Evolutionary conservation across 2,113 vertebrate genomes (phyloP).

Genomic region (Entelurus aequoreus): DNA sequence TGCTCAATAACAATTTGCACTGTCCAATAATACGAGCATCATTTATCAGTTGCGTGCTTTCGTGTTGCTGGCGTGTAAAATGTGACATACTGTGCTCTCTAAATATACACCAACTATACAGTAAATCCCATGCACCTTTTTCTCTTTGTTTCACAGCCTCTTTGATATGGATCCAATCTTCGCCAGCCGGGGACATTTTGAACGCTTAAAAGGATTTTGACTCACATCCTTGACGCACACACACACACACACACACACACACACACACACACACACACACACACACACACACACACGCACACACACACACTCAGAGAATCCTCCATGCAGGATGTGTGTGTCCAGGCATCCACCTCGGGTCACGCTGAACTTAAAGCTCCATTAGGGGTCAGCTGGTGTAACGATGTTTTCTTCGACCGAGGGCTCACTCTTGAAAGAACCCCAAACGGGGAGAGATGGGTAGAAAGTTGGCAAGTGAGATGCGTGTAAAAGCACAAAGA

Average conservation of each 20-base stretch:
- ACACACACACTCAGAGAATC: conserved; percentile 13
- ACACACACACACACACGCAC: background rate
- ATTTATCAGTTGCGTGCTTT: background rate
- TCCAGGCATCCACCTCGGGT: conserved; percentile 10
- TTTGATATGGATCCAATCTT: conserved; percentile 49
- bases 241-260: conserved; percentile 6
- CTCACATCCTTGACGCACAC: conserved; percentile 37
- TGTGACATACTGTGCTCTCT: conserved; percentile 6
- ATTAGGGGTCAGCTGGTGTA: conserved; percentile 1
- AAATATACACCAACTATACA: conserved; percentile 15
- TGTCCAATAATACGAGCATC: background rate
- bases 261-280: conserved; percentile 2
- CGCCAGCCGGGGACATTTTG: conserved; percentile 22
- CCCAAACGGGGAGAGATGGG: background rate
- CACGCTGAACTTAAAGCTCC: background rate
- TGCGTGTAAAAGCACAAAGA: conserved; percentile 5
- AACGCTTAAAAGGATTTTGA: conserved; percentile 46
- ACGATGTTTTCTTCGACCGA: background rate
- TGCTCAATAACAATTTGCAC: background rate
- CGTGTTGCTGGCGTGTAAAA: background rate
- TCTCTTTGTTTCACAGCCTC: conserved; percentile 55
- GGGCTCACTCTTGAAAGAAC: background rate
- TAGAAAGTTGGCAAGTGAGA: too few relatives aligned
- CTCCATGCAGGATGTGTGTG: conserved; percentile 40
- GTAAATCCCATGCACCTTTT: conserved; percentile 23